Evolutionary conservation across 2,888 invertebrate genomes (phyloP).

Genomic region (Andrena camellia): DNA sequence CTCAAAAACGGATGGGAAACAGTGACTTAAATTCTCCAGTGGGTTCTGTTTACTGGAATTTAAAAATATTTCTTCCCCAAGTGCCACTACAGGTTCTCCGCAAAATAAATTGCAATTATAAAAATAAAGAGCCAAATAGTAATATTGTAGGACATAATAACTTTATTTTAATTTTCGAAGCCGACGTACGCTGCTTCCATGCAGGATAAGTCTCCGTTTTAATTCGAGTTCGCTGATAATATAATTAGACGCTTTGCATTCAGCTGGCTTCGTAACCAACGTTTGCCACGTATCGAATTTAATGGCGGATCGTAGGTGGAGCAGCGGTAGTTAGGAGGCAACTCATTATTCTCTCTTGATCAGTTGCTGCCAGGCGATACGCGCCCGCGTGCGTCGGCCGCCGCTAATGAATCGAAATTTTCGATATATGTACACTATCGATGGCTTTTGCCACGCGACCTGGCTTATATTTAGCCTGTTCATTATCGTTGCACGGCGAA

Average conservation of each 20-base stretch:
- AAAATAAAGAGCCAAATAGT: no score
- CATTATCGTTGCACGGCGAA: constrained; percentile 17
- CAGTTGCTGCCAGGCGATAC: constrained; percentile 23
- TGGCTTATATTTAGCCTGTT: constrained; percentile 28
- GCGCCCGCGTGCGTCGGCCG: constrained; percentile 1
- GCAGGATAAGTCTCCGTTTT: no score
- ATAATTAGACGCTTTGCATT: constrained; percentile 9
- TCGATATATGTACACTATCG: constrained; percentile 38
- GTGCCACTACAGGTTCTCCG: no score
- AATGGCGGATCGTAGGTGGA: constrained; percentile 37
- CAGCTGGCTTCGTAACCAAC: not conserved
- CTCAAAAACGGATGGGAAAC: no score
- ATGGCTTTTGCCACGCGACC: not conserved
- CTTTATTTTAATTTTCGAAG: no score
- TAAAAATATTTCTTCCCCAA: no score
- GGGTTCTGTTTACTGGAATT: no score
- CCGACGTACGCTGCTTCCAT: no score
- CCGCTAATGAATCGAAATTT: constrained; percentile 57
- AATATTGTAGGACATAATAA: no score
- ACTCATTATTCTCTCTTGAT: constrained; percentile 41
- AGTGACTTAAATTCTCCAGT: no score
- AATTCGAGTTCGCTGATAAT: no score
- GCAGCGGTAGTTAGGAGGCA: constrained; percentile 12
- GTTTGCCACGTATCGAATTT: constrained; percentile 40
- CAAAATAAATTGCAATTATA: no score